A percentile compares a stretch with the other conserved stretches of the same genome.
Conservation (phyloP, 2,888 invertebrate genomes). For the Drosophila rellima region DNA sequence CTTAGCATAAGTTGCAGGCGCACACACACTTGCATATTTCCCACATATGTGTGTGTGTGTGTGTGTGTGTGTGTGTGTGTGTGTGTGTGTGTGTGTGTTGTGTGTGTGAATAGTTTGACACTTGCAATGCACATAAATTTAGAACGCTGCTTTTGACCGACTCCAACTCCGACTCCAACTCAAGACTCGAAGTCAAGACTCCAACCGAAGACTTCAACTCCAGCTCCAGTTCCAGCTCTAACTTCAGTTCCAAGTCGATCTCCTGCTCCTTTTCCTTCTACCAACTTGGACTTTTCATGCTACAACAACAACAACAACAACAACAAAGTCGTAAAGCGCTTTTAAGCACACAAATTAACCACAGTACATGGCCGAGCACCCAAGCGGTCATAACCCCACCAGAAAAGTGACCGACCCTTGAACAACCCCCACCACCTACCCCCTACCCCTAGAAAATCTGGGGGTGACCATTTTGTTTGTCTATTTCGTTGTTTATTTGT, state of each 20-base stretch:
- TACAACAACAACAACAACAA: slow-evolving; percentile 7
- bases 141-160: slow-evolving; percentile 67
- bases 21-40: slow-evolving; percentile 28
- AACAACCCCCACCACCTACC: slow-evolving; percentile 1
- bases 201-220: neutral
- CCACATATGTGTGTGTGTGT: slow-evolving; percentile 24
- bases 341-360: slow-evolving; percentile 85
- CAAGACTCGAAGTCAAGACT: neutral
- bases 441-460: neutral
- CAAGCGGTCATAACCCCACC: slow-evolving; percentile 52
- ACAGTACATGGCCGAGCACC: slow-evolving; percentile 77
- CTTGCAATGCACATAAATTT: slow-evolving; percentile 79
- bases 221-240: slow-evolving; percentile 6
- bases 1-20: slow-evolving; percentile 51
- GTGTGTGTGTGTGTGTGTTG: slow-evolving; percentile 23
- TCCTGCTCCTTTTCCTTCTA: neutral
- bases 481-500: slow-evolving; percentile 83
- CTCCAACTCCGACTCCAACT: slow-evolving; percentile 23
- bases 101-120: slow-evolving; percentile 81
- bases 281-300: slow-evolving; percentile 9
- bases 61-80: slow-evolving; percentile 31
- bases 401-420: neutral
- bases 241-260: neutral
- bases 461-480: slow-evolving; percentile 67
- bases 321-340: slow-evolving; percentile 82